These are phyloP conservation scores for Masnerella sp. DNA, from an alignment of 2,888 invertebrate genomes.

Conservation along the genomic window DNA sequence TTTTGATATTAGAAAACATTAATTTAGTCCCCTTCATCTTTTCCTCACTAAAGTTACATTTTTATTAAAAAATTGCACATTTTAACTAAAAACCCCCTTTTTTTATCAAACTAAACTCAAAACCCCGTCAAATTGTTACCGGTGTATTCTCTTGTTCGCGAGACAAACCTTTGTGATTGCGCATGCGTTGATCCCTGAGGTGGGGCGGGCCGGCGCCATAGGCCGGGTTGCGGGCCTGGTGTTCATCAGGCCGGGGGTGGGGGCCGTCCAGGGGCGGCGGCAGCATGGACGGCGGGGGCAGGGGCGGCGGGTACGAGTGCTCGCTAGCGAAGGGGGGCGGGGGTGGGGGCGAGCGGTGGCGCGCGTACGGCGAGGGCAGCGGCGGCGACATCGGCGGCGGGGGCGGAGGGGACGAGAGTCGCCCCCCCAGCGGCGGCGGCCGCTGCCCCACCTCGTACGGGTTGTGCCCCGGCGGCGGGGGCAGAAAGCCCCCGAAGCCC, in stretches of 20 bases:
- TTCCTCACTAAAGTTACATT: no score
- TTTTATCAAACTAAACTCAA: no score
- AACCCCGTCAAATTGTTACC: slow-evolving; percentile 20
- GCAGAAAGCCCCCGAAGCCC: slow-evolving; percentile 81
- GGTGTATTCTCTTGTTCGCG: slow-evolving; percentile 2
- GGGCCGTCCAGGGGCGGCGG: slow-evolving; percentile 65
- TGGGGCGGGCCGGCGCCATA: slow-evolving; percentile 63
- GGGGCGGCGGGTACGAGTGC: slow-evolving; percentile 66
- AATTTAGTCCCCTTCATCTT: no score
- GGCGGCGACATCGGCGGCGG: slow-evolving; percentile 66
- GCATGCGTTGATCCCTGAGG: slow-evolving; percentile 65
- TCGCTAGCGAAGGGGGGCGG: slow-evolving; percentile 75
- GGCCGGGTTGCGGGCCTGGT: slow-evolving; percentile 69
- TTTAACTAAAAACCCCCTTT: no score
- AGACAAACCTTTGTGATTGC: slow-evolving; percentile 76
- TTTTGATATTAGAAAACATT: no score
- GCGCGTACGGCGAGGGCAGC: slow-evolving; percentile 70
- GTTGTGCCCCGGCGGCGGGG: slow-evolving; percentile 79
- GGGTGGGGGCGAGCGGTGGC: slow-evolving; percentile 69
- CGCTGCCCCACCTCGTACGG: slow-evolving; percentile 76
- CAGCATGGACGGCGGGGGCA: slow-evolving; percentile 77
- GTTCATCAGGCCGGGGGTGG: slow-evolving; percentile 74
- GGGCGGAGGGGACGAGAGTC: slow-evolving; percentile 78
- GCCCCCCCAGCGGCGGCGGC: slow-evolving; percentile 76
- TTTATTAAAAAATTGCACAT: no score